These are phyloP conservation scores for Drosophila pseudoananassae DNA, from an alignment of 1,140 invertebrate species.

Conservation along the genomic window DNA sequence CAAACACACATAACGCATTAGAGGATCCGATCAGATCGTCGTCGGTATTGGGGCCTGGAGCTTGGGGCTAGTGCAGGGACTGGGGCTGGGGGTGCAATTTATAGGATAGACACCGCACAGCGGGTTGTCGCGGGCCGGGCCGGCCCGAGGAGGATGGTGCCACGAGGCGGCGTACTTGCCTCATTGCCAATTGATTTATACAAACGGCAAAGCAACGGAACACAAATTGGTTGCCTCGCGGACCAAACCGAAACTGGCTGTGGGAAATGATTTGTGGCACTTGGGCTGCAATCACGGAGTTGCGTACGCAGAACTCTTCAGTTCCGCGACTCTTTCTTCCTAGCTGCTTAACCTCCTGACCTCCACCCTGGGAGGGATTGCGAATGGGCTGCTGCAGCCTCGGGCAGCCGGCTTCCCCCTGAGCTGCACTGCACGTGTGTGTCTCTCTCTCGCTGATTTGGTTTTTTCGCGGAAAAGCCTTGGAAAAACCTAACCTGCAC, in stretches of 20 bases:
- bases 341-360: slow-evolving; percentile 73
- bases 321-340: slow-evolving; percentile 9
- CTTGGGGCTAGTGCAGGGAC: too few species aligned
- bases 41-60: neutral
- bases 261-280: slow-evolving; percentile 75
- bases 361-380: slow-evolving; percentile 56
- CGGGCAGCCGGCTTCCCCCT: neutral
- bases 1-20: slow-evolving; percentile 81
- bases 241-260: slow-evolving; percentile 34
- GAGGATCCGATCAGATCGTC: slow-evolving; percentile 14
- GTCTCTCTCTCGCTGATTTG: slow-evolving; percentile 1
- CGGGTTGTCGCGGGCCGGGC: slow-evolving; percentile 50
- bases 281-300: slow-evolving; percentile 63
- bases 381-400: slow-evolving; percentile 8
- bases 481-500: slow-evolving; percentile 8
- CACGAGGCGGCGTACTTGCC: slow-evolving; percentile 15
- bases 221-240: slow-evolving; percentile 75
- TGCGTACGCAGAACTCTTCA: slow-evolving; percentile 68
- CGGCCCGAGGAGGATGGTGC: slow-evolving; percentile 26
- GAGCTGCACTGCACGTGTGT: slow-evolving; percentile 18
- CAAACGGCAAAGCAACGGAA: slow-evolving; percentile 82
- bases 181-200: slow-evolving; percentile 79
- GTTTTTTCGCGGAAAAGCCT: slow-evolving; percentile 18
- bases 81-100: slow-evolving; percentile 56
- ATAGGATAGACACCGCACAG: slow-evolving; percentile 80